Conservation (phyloP, 2,888 invertebrate species). For the Lasioglossum villosulum region DNA sequence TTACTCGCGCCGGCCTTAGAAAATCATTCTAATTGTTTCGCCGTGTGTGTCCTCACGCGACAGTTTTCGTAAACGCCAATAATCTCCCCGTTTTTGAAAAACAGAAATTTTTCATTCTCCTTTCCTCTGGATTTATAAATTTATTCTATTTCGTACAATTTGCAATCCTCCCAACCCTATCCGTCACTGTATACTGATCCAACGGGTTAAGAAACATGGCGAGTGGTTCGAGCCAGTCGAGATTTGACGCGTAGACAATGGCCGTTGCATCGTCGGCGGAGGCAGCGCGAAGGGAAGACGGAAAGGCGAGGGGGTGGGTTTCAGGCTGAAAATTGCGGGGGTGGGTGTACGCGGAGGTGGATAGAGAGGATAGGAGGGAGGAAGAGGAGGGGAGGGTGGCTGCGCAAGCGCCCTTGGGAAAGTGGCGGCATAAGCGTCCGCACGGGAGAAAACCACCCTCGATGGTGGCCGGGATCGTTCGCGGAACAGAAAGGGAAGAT, state of each 20-base stretch:
- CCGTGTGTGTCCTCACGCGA: slow-evolving; percentile 37
- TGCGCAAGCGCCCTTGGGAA: slow-evolving; percentile 73
- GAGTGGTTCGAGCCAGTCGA: slow-evolving; percentile 67
- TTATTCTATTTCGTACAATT: neutral
- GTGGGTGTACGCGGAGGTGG: slow-evolving; percentile 35
- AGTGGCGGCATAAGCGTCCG: slow-evolving; percentile 76
- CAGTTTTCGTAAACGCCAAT: neutral
- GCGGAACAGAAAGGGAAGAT: slow-evolving; percentile 48
- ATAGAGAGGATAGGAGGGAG: slow-evolving; percentile 36
- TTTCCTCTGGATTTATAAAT: neutral
- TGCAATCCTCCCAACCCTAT: neutral
- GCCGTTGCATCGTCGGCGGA: slow-evolving; percentile 73
- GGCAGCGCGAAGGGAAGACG: slow-evolving; percentile 30
- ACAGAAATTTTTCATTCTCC: neutral
- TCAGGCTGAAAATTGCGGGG: slow-evolving; percentile 55
- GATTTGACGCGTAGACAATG: slow-evolving; percentile 82
- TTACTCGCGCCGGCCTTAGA: slow-evolving; percentile 34
- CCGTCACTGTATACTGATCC: neutral
- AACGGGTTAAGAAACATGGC: slow-evolving; percentile 2
- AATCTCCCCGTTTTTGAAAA: neutral
- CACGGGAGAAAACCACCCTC: slow-evolving; percentile 68
- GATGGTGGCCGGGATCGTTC: slow-evolving; percentile 49
- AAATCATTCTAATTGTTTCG: slow-evolving; percentile 53
- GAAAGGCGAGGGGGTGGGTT: slow-evolving; percentile 40
- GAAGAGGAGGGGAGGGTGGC: slow-evolving; percentile 45